Conservation (phyloP, 2,113 vertebrate genomes). For the Microcebus tavaratra region DNA sequence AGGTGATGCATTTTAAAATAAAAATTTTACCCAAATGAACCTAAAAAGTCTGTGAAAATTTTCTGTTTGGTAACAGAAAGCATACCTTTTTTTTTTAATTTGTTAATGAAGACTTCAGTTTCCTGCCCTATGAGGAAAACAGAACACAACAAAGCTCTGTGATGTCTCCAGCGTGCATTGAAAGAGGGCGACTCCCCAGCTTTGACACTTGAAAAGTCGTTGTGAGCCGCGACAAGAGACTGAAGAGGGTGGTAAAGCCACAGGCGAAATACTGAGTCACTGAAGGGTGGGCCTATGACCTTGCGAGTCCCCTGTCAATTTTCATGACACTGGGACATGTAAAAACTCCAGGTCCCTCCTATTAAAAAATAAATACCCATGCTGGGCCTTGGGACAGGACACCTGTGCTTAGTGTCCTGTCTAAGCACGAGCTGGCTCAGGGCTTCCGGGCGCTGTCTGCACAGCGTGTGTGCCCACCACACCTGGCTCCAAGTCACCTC, state of each 20-base stretch:
- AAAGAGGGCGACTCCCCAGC: background rate
- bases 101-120: background rate
- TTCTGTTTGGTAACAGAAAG: background rate
- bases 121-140: background rate
- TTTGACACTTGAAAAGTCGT: background rate
- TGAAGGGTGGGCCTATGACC: background rate
- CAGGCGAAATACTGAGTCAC: background rate
- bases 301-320: background rate
- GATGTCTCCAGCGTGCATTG: background rate
- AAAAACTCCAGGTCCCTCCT: background rate
- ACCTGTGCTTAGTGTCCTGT: background rate
- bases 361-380: background rate
- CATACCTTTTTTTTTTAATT: background rate
- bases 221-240: background rate
- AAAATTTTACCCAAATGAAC: conserved; percentile 49
- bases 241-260: background rate
- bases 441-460: background rate
- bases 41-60: conserved; percentile 53
- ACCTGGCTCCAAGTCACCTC: background rate
- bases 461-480: background rate
- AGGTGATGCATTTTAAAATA: conserved; percentile 47
- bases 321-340: background rate
- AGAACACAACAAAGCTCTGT: background rate
- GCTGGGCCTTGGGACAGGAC: background rate
- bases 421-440: background rate